phyloP scores from a whole-genome alignment of 2,888 invertebrate species.

The Sycophila texana region DNA sequence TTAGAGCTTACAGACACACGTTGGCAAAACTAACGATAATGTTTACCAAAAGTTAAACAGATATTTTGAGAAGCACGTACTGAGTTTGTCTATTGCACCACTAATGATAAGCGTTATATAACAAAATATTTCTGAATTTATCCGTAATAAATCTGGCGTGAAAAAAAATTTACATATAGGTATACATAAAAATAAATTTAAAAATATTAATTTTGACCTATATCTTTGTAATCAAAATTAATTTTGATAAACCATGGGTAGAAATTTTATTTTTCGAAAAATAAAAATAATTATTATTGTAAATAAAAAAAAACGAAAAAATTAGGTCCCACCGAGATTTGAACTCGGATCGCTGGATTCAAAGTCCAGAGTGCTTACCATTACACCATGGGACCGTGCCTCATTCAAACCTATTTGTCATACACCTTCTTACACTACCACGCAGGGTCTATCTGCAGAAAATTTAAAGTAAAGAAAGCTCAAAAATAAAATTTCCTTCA shows the following conservation, averaged over 20 bases:
- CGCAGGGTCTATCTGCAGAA: too few species aligned
- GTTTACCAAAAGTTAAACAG: background rate
- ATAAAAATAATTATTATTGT: background rate
- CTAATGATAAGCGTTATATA: too few species aligned
- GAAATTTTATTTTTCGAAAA: background rate
- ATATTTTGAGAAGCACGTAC: background rate
- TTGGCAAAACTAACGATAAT: background rate
- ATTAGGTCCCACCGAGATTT: slow-evolving; percentile 85
- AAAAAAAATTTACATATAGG: too few species aligned
- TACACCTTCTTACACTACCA: background rate
- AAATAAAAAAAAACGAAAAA: background rate
- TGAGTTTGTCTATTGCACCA: too few species aligned
- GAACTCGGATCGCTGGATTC: slow-evolving; percentile 89
- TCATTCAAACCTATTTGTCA: background rate
- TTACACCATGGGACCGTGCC: slow-evolving; percentile 81
- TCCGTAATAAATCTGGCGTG: too few species aligned
- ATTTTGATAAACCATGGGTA: background rate
- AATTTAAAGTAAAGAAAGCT: too few species aligned
- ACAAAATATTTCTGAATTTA: too few species aligned
- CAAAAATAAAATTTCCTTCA: too few species aligned
- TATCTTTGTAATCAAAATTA: background rate
- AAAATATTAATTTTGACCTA: background rate
- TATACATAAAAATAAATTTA: background rate
- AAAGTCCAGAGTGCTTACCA: slow-evolving; percentile 88
- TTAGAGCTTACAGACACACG: background rate